A percentile compares a stretch with the other conserved stretches of the same genome.
Conservation (phyloP, 2,797 vertebrate genomes). For the Avahi laniger region DNA sequence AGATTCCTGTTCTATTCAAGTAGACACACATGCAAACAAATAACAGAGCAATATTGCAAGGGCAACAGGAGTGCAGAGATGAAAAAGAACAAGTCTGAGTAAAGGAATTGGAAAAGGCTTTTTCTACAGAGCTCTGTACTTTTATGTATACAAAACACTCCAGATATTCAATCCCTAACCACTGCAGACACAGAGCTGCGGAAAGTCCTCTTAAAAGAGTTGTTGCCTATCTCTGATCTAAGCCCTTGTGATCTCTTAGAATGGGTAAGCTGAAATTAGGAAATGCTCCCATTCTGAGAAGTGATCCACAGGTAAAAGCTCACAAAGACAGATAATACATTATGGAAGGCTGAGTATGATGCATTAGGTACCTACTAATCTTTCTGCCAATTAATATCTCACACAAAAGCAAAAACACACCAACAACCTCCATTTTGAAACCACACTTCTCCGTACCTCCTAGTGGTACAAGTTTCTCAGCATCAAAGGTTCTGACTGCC, state of each 20-base stretch:
- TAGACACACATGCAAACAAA: background rate
- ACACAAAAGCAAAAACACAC: slow-evolving; percentile 1
- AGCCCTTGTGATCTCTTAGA: background rate
- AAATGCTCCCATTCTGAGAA: background rate
- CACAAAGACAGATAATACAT: background rate
- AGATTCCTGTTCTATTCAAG: background rate
- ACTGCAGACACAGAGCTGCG: background rate
- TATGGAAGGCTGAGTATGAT: background rate
- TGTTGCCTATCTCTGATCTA: background rate
- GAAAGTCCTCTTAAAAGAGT: background rate
- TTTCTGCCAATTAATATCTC: slow-evolving; percentile 2
- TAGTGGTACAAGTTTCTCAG: slow-evolving; percentile 54
- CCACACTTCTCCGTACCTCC: slow-evolving; percentile 51
- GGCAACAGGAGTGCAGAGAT: background rate
- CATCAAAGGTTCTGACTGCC: slow-evolving; percentile 73
- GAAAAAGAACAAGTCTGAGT: background rate
- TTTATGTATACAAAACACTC: background rate
- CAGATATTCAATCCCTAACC: background rate
- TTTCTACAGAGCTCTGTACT: background rate
- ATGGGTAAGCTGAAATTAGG: background rate
- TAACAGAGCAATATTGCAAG: background rate
- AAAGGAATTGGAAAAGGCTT: background rate
- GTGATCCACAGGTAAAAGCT: background rate
- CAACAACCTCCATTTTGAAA: slow-evolving; percentile 57
- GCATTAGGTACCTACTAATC: background rate